Evolutionary conservation across 1,140 invertebrate species (phyloP).

Genomic region (Camponotus vicinus): DNA sequence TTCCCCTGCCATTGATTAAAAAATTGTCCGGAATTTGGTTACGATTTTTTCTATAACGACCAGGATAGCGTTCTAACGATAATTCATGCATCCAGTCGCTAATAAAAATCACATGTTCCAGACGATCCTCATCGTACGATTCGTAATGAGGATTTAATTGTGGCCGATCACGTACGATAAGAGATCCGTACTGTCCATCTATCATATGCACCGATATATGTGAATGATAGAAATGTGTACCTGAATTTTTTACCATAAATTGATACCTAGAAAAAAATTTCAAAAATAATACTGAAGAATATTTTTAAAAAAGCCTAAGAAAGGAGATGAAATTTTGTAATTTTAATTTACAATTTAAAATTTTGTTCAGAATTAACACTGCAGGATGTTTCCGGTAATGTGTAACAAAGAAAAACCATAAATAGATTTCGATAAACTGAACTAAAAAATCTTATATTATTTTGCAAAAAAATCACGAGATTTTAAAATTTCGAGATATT

Average conservation of each 20-base stretch:
- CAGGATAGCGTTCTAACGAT: conserved; percentile 92
- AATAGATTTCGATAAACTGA: no score
- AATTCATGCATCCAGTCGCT: conserved; percentile 95
- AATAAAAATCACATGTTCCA: conserved; percentile 93
- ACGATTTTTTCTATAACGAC: conserved; percentile 87
- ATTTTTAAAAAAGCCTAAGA: background rate
- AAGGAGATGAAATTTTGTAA: background rate
- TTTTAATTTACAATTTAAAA: no score
- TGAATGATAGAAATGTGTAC: conserved; percentile 97
- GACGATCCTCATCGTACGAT: conserved; percentile 93
- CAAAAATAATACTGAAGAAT: background rate
- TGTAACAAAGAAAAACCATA: no score
- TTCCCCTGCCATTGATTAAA: conserved; percentile 93
- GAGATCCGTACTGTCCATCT: conserved; percentile 94
- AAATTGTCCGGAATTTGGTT: conserved; percentile 93
- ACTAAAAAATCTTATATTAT: no score
- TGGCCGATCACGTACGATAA: conserved; percentile 93
- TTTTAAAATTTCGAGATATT: no score
- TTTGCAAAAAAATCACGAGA: no score
- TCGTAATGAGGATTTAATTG: conserved; percentile 90
- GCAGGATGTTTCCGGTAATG: no score
- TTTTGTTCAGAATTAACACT: no score
- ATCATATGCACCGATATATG: conserved; percentile 95
- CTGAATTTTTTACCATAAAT: conserved; percentile 90
- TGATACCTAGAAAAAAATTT: conserved; percentile 88